A percentile compares a stretch with the other conserved stretches of the same genome.
Evolutionary conservation across 2,797 vertebrate genomes (phyloP).

Genomic region (Gila robusta): DNA sequence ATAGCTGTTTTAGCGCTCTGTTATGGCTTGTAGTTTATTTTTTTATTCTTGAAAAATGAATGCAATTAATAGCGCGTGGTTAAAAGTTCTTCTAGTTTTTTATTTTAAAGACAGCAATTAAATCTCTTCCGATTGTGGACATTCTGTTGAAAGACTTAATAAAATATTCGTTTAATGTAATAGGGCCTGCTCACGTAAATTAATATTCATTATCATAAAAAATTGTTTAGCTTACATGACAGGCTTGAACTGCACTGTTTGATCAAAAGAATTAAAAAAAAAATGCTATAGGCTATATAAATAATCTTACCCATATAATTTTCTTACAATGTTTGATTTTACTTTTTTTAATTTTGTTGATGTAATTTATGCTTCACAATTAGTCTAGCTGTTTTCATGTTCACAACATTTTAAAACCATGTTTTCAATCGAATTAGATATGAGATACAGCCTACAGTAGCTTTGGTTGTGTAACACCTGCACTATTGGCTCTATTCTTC

Average conservation of each 20-base stretch:
- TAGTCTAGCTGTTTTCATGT: neutral
- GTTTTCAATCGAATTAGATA: neutral
- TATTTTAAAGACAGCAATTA: neutral
- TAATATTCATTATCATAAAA: neutral
- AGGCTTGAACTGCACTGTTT: neutral
- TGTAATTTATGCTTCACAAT: neutral
- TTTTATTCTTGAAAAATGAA: neutral
- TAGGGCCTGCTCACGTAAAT: neutral
- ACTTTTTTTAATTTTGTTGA: neutral
- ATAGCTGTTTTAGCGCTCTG: neutral
- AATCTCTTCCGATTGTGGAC: neutral
- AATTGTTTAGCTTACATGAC: neutral
- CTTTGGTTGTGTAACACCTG: conserved; percentile 35
- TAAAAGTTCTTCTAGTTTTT: neutral
- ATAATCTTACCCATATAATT: neutral
- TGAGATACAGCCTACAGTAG: neutral
- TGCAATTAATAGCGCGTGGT: neutral
- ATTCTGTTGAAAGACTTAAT: neutral
- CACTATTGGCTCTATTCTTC: conserved; percentile 18
- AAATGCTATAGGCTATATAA: neutral
- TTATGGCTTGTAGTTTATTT: neutral
- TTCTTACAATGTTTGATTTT: neutral
- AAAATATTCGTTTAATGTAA: neutral
- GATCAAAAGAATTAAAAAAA: neutral
- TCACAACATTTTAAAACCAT: neutral